A percentile compares a stretch with the other conserved stretches of the same genome.
Conservation (phyloP, 92 coral and sea anemone genomes). For the Anthopleura xanthogrammica region DNA sequence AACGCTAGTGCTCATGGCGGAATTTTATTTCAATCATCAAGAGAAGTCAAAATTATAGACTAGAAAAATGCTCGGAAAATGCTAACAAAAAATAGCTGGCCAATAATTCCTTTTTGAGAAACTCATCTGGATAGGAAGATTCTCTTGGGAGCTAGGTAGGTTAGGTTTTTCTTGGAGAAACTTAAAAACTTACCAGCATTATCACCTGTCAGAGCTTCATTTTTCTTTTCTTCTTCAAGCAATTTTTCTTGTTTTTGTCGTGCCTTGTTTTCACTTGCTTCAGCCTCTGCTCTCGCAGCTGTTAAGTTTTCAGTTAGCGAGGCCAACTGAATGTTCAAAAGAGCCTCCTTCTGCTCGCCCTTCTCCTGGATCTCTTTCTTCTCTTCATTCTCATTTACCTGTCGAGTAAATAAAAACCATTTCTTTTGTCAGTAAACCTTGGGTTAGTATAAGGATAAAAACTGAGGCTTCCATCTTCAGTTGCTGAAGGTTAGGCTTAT, state of each 20-base stretch:
- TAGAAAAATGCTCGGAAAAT: no score
- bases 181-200: slow-evolving; percentile 68
- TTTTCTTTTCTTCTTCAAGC: slow-evolving; percentile 58
- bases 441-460: background rate
- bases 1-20: no score
- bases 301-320: slow-evolving; percentile 82
- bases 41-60: no score
- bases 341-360: slow-evolving; percentile 80
- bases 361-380: slow-evolving; percentile 67
- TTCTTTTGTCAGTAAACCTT: background rate
- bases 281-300: slow-evolving; percentile 81
- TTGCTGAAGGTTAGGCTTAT: no score
- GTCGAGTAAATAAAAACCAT: background rate
- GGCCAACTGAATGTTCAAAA: slow-evolving; percentile 82
- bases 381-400: slow-evolving; percentile 81
- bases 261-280: slow-evolving; percentile 61
- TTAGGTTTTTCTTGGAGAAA: no score
- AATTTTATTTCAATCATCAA: no score
- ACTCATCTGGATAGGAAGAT: no score
- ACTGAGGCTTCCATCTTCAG: no score
- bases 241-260: slow-evolving; percentile 45
- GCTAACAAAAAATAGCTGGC: no score
- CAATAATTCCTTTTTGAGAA: no score
- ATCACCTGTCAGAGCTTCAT: slow-evolving; percentile 82
- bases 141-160: no score